Evolutionary conservation across 2,888 invertebrate species (phyloP).

Genomic region (Molanna angustata): DNA sequence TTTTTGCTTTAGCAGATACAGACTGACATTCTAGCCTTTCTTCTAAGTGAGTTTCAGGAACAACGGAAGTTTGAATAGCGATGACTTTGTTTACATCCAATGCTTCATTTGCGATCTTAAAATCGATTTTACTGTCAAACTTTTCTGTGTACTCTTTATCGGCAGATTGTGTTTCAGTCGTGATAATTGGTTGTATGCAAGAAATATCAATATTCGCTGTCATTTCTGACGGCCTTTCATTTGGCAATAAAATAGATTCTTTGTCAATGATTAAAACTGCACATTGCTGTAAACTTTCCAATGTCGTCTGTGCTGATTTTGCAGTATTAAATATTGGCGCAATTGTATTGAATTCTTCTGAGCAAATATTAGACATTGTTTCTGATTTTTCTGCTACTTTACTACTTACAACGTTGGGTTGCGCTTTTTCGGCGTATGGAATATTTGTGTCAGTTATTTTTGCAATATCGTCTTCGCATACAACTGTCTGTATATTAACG

Average conservation of each 20-base stretch:
- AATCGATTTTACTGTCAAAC: slow-evolving; percentile 21
- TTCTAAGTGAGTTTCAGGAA: slow-evolving; percentile 35
- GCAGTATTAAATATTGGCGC: slow-evolving; percentile 41
- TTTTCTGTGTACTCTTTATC: slow-evolving; percentile 37
- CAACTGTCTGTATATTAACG: slow-evolving; percentile 30
- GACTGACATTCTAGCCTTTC: slow-evolving; percentile 16
- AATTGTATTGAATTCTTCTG: slow-evolving; percentile 34
- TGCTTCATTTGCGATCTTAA: slow-evolving; percentile 27
- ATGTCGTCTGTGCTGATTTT: slow-evolving; percentile 45
- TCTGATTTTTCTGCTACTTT: slow-evolving; percentile 28
- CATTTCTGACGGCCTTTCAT: slow-evolving; percentile 33
- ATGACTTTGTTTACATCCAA: slow-evolving; percentile 37
- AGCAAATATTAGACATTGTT: slow-evolving; percentile 11
- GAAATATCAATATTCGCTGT: slow-evolving; percentile 39
- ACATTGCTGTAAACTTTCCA: slow-evolving; percentile 55
- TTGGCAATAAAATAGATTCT: slow-evolving; percentile 37
- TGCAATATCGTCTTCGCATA: slow-evolving; percentile 29
- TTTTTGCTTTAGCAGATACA: slow-evolving; percentile 20
- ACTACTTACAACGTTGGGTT: slow-evolving; percentile 25
- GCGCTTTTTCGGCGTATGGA: slow-evolving; percentile 32
- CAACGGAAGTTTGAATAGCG: slow-evolving; percentile 38
- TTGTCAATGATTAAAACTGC: slow-evolving; percentile 52
- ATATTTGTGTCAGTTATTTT: slow-evolving; percentile 25
- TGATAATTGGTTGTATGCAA: slow-evolving; percentile 41
- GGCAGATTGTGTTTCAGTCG: slow-evolving; percentile 41